A percentile compares a stretch with the other conserved stretches of the same genome.
Evolutionary conservation across 2,797 vertebrate genomes (phyloP).

Genomic region (Orientallactaga sibirica): DNA sequence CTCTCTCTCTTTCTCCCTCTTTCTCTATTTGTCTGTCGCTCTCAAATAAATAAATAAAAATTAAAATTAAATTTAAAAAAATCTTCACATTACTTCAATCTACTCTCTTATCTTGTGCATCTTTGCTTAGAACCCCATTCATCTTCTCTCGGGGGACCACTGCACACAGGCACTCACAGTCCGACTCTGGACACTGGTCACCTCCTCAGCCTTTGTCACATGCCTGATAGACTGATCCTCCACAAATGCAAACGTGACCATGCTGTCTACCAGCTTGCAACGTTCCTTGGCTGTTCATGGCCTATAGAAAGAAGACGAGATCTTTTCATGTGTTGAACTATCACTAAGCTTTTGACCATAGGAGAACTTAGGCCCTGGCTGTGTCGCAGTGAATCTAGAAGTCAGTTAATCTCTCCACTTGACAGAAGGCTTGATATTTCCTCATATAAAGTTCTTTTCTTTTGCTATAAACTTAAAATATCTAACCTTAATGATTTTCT

Average conservation of each 20-base stretch:
- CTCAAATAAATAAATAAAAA: too few species aligned
- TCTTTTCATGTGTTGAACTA: slow-evolving; percentile 2
- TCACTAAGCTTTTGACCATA: neutral
- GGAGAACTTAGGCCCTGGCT: neutral
- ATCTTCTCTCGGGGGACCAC: neutral
- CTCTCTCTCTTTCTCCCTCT: too few species aligned
- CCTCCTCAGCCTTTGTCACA: neutral
- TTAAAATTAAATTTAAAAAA: too few species aligned
- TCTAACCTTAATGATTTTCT: neutral
- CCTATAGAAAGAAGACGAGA: slow-evolving; percentile 22
- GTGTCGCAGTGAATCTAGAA: neutral
- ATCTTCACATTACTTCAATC: neutral
- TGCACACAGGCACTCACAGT: neutral
- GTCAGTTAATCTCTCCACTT: neutral
- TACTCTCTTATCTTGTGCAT: neutral
- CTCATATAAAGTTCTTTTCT: neutral
- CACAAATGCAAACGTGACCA: slow-evolving; percentile 38
- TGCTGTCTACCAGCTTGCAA: neutral
- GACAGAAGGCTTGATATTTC: neutral
- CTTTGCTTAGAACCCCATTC: neutral
- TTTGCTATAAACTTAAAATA: neutral
- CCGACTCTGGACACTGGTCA: neutral
- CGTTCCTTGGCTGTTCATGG: neutral
- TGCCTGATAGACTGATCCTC: neutral
- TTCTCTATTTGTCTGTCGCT: too few species aligned